Percentiles rank a stretch among this genome's conserved stretches.
phyloP scores from a whole-genome alignment of 2,888 invertebrate genomes.

The Monoplex corrugatus region DNA sequence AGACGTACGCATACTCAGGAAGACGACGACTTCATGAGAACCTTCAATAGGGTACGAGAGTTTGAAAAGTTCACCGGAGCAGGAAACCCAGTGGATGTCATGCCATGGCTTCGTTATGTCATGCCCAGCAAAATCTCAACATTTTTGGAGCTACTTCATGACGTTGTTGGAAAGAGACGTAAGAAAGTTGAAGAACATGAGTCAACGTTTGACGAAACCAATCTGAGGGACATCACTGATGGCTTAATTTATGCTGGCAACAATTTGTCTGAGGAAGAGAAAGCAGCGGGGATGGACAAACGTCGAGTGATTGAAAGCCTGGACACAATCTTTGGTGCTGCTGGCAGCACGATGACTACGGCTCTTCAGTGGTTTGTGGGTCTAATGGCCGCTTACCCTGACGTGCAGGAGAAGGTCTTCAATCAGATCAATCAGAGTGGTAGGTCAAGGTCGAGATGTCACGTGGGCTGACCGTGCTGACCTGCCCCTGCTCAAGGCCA shows the following conservation, averaged over 20 bases:
- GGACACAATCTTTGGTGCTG: conserved; percentile 74
- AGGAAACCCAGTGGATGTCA: conserved; percentile 63
- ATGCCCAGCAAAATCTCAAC: conserved; percentile 48
- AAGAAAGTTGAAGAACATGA: conserved; percentile 56
- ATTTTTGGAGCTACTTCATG: conserved; percentile 36
- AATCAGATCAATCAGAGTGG: conserved; percentile 65
- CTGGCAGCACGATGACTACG: conserved; percentile 73
- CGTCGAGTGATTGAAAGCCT: conserved; percentile 72
- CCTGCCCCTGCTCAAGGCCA: conserved; percentile 7
- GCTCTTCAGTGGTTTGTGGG: conserved; percentile 72
- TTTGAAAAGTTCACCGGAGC: conserved; percentile 55
- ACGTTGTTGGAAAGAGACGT: neutral
- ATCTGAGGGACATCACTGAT: conserved; percentile 66
- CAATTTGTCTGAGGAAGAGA: conserved; percentile 59
- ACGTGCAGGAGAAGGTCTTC: conserved; percentile 70
- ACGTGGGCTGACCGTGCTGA: conserved; percentile 58
- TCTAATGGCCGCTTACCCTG: conserved; percentile 69
- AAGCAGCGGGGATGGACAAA: conserved; percentile 66
- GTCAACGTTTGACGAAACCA: conserved; percentile 50
- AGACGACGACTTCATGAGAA: conserved; percentile 47
- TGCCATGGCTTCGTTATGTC: conserved; percentile 62
- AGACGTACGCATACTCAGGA: conserved; percentile 48
- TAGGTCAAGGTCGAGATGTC: conserved; percentile 65
- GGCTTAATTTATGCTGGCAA: conserved; percentile 58
- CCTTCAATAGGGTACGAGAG: conserved; percentile 20